These are phyloP conservation scores for Phoxinus dragarum DNA, from an alignment of 2,797 vertebrate species.

Conservation along the genomic window DNA sequence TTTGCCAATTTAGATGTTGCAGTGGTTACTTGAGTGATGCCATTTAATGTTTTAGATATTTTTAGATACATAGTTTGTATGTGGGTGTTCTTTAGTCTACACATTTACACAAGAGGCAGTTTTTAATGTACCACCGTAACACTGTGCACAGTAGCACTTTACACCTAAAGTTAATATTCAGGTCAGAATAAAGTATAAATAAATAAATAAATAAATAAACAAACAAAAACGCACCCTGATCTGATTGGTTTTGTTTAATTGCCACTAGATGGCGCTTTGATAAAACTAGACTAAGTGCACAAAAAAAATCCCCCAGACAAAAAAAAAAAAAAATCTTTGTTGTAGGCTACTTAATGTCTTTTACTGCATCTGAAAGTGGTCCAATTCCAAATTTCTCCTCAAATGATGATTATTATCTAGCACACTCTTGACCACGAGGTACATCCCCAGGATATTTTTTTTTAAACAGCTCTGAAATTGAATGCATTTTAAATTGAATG, in stretches of 20 bases:
- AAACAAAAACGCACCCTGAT: background rate
- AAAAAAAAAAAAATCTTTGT: background rate
- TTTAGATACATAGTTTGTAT: background rate
- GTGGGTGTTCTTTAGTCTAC: background rate
- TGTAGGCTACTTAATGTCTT: background rate
- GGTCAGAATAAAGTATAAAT: background rate
- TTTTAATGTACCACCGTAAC: background rate
- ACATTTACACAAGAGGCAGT: background rate
- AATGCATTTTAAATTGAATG: background rate
- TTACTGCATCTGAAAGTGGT: background rate
- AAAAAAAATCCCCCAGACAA: background rate
- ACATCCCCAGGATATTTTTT: background rate
- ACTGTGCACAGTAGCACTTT: background rate
- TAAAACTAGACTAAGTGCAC: background rate
- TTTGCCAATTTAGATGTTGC: background rate
- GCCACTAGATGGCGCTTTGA: conserved; percentile 16
- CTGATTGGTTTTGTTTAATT: background rate
- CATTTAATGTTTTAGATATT: background rate
- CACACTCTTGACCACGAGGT: background rate
- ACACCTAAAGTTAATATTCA: background rate
- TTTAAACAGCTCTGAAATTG: background rate
- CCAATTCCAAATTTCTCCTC: background rate
- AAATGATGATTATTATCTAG: background rate
- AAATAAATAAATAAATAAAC: background rate
- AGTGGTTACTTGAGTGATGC: background rate